phyloP scores from a whole-genome alignment of 2,113 vertebrate species.

The Ranitomeya variabilis region DNA sequence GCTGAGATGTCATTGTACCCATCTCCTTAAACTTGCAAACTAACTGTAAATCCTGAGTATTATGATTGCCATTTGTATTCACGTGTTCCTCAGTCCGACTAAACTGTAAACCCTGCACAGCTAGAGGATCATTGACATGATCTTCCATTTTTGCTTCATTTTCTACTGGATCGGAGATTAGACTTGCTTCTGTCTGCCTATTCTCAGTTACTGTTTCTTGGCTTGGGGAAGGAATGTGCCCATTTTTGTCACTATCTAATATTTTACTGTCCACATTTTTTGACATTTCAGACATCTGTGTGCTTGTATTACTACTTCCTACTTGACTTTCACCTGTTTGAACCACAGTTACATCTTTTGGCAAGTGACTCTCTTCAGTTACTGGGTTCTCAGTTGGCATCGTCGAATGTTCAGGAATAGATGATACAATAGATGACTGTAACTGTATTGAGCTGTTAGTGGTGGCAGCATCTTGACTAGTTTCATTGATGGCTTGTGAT shows the following conservation, averaged over 20 bases:
- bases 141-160: neutral
- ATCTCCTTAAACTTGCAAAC: slow-evolving; percentile 70
- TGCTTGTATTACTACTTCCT: neutral
- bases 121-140: neutral
- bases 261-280: neutral
- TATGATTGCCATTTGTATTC: slow-evolving; percentile 27
- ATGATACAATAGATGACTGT: neutral
- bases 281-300: neutral
- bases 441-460: neutral
- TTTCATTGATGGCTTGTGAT: slow-evolving; percentile 13
- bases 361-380: slow-evolving; percentile 60
- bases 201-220: neutral
- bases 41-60: neutral
- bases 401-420: slow-evolving; percentile 55
- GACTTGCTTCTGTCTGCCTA: neutral
- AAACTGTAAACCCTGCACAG: neutral
- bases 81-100: neutral
- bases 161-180: neutral
- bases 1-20: slow-evolving; percentile 83
- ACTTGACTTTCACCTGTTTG: slow-evolving; percentile 54
- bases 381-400: slow-evolving; percentile 58
- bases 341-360: slow-evolving; percentile 61
- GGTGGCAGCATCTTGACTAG: slow-evolving; percentile 25
- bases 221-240: neutral
- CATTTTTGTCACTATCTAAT: neutral